phyloP scores from a whole-genome alignment of 2,113 vertebrate species.

The Crotophaga sulcirostris region DNA sequence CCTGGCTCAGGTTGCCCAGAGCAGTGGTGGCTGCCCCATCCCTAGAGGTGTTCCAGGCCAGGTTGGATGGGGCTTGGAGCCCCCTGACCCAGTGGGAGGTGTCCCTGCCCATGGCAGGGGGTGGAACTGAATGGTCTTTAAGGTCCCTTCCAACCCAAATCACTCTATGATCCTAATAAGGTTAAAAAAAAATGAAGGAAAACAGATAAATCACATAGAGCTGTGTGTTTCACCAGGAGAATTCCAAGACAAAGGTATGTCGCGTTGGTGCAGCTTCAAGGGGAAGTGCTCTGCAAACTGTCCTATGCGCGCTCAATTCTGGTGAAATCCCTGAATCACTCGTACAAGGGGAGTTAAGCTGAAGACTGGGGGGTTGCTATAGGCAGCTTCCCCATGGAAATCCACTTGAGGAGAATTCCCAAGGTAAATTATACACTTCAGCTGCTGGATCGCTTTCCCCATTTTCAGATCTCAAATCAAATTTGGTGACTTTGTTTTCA shows the following conservation, averaged over 20 bases:
- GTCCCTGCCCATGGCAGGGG: too few relatives aligned
- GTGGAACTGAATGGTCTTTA: too few relatives aligned
- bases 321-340: background rate
- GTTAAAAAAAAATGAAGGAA: fast-evolving
- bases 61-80: too few relatives aligned
- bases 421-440: background rate
- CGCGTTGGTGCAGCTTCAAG: background rate
- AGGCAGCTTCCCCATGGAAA: background rate
- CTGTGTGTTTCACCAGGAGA: background rate
- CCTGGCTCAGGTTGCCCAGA: too few relatives aligned
- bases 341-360: fast-evolving
- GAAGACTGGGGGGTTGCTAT: background rate
- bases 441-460: background rate
- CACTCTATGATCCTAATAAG: too few relatives aligned
- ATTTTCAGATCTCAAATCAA: background rate
- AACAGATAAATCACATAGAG: fast-evolving
- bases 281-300: background rate
- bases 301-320: fast-evolving
- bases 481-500: background rate
- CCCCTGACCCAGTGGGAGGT: too few relatives aligned
- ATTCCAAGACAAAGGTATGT: background rate
- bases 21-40: too few relatives aligned
- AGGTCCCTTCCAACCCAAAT: too few relatives aligned
- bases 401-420: background rate
- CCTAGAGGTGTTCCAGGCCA: too few relatives aligned